These are phyloP conservation scores for Apis florea DNA, from an alignment of 1,140 invertebrate genomes.

Conservation along the genomic window DNA sequence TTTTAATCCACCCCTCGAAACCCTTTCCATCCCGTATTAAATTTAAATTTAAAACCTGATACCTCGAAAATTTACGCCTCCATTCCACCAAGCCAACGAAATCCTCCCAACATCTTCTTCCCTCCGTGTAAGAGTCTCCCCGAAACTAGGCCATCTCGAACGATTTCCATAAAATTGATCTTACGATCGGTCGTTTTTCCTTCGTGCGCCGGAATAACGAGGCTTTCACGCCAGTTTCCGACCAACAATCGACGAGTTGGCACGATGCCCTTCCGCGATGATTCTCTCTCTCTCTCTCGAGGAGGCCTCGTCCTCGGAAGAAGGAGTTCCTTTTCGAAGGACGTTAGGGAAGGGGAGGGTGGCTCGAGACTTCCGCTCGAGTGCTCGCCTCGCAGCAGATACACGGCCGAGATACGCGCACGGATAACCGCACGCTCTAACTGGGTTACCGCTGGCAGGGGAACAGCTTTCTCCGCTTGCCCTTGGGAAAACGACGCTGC, in stretches of 20 bases:
- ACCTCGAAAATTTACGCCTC: not conserved
- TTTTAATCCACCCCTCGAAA: constrained; percentile 55
- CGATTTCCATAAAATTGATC: not conserved
- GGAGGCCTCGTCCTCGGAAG: not conserved
- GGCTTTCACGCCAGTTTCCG: not conserved
- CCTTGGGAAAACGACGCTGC: constrained; percentile 64
- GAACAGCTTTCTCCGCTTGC: constrained; percentile 64
- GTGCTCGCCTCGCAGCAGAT: constrained; percentile 21
- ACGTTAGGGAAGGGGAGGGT: not conserved
- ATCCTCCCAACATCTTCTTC: too few species aligned
- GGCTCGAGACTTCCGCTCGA: constrained; percentile 52
- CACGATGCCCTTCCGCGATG: constrained; percentile 29
- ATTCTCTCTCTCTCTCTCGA: not conserved
- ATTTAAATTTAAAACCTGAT: too few species aligned
- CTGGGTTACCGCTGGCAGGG: constrained; percentile 61
- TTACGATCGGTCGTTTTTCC: not conserved
- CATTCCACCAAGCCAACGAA: too few species aligned
- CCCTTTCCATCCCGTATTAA: not conserved
- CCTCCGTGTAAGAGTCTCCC: too few species aligned
- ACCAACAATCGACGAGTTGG: constrained; percentile 22
- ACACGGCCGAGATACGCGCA: constrained; percentile 41
- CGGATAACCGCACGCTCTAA: constrained; percentile 54
- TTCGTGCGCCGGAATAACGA: constrained; percentile 18
- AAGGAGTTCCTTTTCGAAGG: constrained; percentile 24
- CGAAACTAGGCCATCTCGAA: not conserved